A percentile compares a stretch with the other conserved stretches of the same genome.
Evolutionary conservation across 1,140 invertebrate species (phyloP).

Genomic region (Elysia chlorotica): DNA sequence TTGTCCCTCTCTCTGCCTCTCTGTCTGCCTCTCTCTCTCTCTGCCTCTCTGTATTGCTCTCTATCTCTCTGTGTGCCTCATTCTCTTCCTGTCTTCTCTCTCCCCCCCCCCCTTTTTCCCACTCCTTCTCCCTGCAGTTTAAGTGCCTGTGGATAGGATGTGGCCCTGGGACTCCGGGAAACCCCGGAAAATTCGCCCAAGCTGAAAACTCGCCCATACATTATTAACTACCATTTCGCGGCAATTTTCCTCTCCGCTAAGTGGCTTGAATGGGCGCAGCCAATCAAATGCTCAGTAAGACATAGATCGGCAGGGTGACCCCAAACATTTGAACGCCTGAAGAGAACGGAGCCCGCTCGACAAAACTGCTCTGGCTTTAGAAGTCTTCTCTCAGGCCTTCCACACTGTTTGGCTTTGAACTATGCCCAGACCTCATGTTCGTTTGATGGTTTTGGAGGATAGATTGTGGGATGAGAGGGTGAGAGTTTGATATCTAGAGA

Average conservation of each 20-base stretch:
- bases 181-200: constrained; percentile 10
- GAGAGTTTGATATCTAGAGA: too few species aligned
- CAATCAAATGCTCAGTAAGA: constrained; percentile 25
- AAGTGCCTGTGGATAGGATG: too few species aligned
- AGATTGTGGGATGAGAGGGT: too few species aligned
- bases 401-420: too few species aligned
- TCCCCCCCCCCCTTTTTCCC: neutral
- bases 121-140: neutral
- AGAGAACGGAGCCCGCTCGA: neutral
- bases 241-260: constrained; percentile 26
- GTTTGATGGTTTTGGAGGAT: too few species aligned
- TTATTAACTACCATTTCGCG: constrained; percentile 33
- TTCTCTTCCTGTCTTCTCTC: neutral
- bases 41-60: neutral
- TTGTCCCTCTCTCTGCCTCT: neutral
- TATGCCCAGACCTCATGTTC: too few species aligned
- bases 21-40: constrained; percentile 2
- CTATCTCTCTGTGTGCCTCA: neutral
- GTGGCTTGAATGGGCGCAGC: constrained; percentile 14
- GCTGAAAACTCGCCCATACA: constrained; percentile 16
- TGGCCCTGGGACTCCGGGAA: too few species aligned
- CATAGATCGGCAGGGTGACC: neutral
- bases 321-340: neutral
- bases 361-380: neutral
- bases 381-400: neutral